phyloP scores from a whole-genome alignment of 2,797 vertebrate species.

The Tolypeutes matacus region DNA sequence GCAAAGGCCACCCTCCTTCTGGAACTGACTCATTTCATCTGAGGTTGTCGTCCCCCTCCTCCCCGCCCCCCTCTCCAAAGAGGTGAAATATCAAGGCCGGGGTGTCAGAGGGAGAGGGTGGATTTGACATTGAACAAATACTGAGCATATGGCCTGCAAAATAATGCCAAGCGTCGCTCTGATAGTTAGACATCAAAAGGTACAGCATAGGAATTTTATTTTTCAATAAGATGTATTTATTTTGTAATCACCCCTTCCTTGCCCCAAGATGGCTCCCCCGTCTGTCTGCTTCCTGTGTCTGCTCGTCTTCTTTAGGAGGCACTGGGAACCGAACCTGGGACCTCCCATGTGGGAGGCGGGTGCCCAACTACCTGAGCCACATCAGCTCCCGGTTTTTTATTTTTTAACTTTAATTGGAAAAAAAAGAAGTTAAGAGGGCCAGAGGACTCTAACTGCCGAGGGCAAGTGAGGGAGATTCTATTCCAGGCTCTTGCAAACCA shows the following conservation, averaged over 20 bases:
- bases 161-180: background rate
- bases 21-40: background rate
- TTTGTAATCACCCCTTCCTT: background rate
- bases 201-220: background rate
- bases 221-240: background rate
- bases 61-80: background rate
- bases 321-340: too few species aligned
- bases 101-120: background rate
- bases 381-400: too few species aligned
- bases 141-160: background rate
- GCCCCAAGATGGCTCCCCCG: too few species aligned
- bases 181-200: background rate
- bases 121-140: background rate
- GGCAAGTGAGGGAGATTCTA: slow-evolving; percentile 2
- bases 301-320: too few species aligned
- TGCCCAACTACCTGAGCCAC: too few species aligned
- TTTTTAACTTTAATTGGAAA: too few species aligned
- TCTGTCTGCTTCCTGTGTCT: too few species aligned
- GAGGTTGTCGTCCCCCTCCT: too few species aligned
- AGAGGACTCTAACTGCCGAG: background rate
- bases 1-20: background rate
- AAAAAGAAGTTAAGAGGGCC: background rate
- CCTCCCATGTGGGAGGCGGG: too few species aligned
- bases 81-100: background rate
- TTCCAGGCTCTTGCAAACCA: background rate